phyloP scores from a whole-genome alignment of 2,113 vertebrate species.

The Trochalopteron elliotii region DNA sequence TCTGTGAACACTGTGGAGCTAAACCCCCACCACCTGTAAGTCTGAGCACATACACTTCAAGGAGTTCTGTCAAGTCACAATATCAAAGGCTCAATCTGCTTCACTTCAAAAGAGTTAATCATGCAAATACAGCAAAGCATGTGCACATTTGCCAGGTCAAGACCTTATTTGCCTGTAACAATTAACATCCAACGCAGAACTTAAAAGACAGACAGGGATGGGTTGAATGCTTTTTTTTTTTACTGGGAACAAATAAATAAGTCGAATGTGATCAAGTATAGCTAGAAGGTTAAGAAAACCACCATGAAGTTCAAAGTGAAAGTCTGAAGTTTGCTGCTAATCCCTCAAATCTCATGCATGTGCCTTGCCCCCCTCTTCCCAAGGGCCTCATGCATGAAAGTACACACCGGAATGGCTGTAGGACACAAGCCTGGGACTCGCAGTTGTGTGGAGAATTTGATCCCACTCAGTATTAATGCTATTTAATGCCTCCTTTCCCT shows the following conservation, averaged over 20 bases:
- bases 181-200: slow-evolving; percentile 16
- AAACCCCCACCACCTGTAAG: slow-evolving; percentile 20
- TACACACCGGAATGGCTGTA: not conserved
- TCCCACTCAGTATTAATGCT: not conserved
- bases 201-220: not conserved
- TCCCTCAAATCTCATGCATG: slow-evolving; percentile 14
- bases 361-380: not conserved
- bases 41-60: slow-evolving; percentile 3
- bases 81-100: slow-evolving; percentile 44
- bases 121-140: slow-evolving; percentile 35
- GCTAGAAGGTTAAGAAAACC: slow-evolving; percentile 36
- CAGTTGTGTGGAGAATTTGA: not conserved
- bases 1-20: not conserved
- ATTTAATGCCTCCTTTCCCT: not conserved
- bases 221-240: not conserved
- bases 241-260: not conserved
- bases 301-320: slow-evolving; percentile 34
- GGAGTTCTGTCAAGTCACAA: slow-evolving; percentile 31
- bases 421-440: not conserved
- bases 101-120: slow-evolving; percentile 58
- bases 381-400: not conserved
- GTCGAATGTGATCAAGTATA: slow-evolving; percentile 9
- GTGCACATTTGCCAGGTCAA: slow-evolving; percentile 40
- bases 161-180: slow-evolving; percentile 37
- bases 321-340: slow-evolving; percentile 30